Base-by-base conservation (phyloP, 2,113 vertebrate genomes). In the Balaeniceps rex region DNA sequence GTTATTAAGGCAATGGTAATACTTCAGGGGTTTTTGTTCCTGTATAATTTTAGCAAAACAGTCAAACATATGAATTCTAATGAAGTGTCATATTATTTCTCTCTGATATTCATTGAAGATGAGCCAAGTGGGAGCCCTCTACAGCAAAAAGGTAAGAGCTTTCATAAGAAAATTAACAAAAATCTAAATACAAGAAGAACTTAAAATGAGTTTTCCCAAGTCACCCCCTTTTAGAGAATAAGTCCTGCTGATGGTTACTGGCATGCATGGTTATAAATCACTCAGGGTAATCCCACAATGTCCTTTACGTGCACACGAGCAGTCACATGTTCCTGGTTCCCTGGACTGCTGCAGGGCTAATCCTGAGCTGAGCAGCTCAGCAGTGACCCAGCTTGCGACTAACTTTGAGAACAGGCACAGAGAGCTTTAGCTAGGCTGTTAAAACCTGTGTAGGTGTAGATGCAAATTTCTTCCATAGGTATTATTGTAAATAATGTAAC, bases 221-320 rank as follows among this genome's bases (percentile, higher is more conserved):
- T 25, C 19, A 31, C 1, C 4, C 2, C 24, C 11, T 61, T 64
- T 52, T 36, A 52, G 58, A 74, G 17, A 40, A 6, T 5, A 47
- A 60, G 33, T 5, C 14, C 63, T 49, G 0, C 17, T 80, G 85
- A 23, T 1, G 10, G 23, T 57, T 49, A 38, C 40, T 26, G 12
- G n/a, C 13, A 10, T 60, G 21, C 19, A 5, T 1, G 5, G 4
- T 49, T 65, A 19, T 44, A 61, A 40, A 3, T 65, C 14, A 31
- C 9, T 18, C 0, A 0, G 33, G 25, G 8, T 36, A 42, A 55
- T 10, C 10, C 14, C 49, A 19, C 0, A 0, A 12, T 54, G 11
- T 10, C 26, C 84, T 74, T 51, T 21, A 49, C 3, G 5, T 1
- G 3, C 33, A 57, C 11, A 8, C 0, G 4, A 46, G 19, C 25